Conservation (phyloP, 2,797 vertebrate genomes). For the Prionace glauca region DNA sequence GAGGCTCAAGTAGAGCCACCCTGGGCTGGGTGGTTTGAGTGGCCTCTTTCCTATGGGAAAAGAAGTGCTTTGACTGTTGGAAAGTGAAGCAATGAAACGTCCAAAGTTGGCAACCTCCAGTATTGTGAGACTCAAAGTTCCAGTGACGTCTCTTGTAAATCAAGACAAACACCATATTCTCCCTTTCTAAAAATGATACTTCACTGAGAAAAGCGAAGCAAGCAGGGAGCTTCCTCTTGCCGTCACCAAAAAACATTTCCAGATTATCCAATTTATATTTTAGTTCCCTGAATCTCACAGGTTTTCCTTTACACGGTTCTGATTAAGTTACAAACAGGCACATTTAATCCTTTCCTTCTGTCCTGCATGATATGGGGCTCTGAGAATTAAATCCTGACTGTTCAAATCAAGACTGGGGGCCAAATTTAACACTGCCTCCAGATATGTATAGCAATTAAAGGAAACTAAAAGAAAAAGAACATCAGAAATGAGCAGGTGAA, state of each 20-base stretch:
- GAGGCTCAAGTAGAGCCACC: too few relatives aligned
- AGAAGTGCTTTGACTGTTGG: background rate
- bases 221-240: background rate
- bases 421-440: background rate
- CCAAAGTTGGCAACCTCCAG: background rate
- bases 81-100: background rate
- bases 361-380: background rate
- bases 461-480: background rate
- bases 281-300: background rate
- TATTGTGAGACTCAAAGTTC: background rate
- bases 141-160: background rate
- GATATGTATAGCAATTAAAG: background rate
- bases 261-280: background rate
- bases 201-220: background rate
- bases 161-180: background rate
- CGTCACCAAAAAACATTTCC: background rate
- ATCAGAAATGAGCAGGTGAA: background rate
- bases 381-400: background rate
- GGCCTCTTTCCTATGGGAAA: background rate
- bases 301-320: background rate
- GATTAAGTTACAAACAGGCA: background rate
- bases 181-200: background rate
- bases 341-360: background rate
- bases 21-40: too few relatives aligned
- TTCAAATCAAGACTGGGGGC: background rate